Percentiles rank a stretch among this genome's conserved stretches.
phyloP scores from a whole-genome alignment of 2,797 vertebrate species.

The Euphonia xanthogaster region DNA sequence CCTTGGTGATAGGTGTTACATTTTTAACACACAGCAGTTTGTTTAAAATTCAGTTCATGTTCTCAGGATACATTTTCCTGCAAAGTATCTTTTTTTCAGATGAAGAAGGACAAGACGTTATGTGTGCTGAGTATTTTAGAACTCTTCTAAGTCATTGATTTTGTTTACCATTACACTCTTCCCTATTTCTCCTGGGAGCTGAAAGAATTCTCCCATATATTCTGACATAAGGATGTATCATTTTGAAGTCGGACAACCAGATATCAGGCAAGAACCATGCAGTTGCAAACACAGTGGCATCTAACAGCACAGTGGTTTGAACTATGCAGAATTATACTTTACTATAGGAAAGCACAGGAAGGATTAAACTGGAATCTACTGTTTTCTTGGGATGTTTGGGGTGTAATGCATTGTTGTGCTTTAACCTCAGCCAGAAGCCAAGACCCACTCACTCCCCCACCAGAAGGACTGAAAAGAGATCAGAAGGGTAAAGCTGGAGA shows the following conservation, averaged over 20 bases:
- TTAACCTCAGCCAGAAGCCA: neutral
- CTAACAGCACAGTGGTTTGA: neutral
- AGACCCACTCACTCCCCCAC: neutral
- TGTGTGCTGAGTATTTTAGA: constrained; percentile 28
- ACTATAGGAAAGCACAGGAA: neutral
- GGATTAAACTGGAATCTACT: neutral
- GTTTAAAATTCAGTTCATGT: constrained; percentile 53
- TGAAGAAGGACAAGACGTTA: neutral
- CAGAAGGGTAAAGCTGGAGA: neutral
- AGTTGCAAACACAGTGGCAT: neutral
- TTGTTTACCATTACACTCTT: constrained; percentile 16
- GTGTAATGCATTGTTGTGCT: neutral
- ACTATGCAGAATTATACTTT: neutral
- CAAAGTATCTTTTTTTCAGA: constrained; percentile 22
- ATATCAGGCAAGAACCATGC: neutral
- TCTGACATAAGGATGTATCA: neutral
- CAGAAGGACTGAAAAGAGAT: neutral
- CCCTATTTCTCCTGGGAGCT: neutral
- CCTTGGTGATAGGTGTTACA: neutral
- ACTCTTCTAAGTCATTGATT: constrained; percentile 11
- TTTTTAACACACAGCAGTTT: constrained; percentile 51
- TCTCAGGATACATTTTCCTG: constrained; percentile 47
- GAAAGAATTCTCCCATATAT: neutral
- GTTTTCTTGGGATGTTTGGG: neutral
- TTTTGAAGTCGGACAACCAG: neutral